Base-by-base conservation (phyloP, 2,888 invertebrate genomes). In the Epistrophe eligans region DNA sequence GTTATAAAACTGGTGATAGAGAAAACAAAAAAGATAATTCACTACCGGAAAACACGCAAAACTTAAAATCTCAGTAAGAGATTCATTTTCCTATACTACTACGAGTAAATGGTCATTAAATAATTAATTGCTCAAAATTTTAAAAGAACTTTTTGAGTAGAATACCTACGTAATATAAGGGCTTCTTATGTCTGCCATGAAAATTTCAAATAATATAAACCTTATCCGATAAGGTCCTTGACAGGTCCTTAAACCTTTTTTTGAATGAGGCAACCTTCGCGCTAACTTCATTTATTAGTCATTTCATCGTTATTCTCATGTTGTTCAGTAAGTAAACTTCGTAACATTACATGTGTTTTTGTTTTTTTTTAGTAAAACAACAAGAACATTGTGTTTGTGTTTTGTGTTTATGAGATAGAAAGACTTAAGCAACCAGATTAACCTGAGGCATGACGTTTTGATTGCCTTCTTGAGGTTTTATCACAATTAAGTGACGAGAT, bases 401-500 rank as follows among this genome's bases (percentile, higher is more conserved):
- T 52, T 67, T 84, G 62, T 73, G 81, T 13, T 72, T 72, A 58
- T 80, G 77, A 62, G 77, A 73, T 40, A 43, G 67, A 60, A 60
- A 60, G 4, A 60, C 40, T 60, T 40, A 15, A 40, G 13, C 15
- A 60, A 40, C 35, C 58, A 57, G 24, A 52, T 24, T 70, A 57
- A 70, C 81, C 77, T 72, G 15, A n/a, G 80, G 81, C 43, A 72
- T 67, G 80, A 72, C 76, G 60, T 62, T 52, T 80, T 73, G 77
- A 40, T 72, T 81, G 67, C 38, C 28, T 77, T 60, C 73, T 80
- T 76, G 76, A 43, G 70, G 58, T 71, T 74, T 79, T 66, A 79
- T 76, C 71, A 80, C 80, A 71, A 84, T 80, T 80, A 67, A 81
- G 81, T 74, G 74, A 70, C 19, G 72, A 73, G 72, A 81, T 85